Conservation (phyloP, 2,888 invertebrate species). For the Steinernema scapterisci region DNA sequence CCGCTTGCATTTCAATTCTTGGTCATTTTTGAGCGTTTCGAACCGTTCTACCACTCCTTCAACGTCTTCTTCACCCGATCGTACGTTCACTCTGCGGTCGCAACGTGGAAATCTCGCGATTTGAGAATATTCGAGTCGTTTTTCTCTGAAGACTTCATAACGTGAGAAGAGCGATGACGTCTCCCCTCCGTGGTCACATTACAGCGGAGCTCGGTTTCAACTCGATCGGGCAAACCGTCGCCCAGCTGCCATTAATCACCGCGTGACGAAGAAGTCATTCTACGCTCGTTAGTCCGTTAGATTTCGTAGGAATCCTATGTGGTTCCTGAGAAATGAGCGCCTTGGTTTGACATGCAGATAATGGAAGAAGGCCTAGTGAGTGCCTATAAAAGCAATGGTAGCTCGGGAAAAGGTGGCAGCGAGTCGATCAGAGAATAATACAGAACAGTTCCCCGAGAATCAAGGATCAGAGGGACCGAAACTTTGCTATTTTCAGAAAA, state of each 20-base stretch:
- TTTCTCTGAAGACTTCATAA: slow-evolving; percentile 28
- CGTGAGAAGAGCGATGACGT: slow-evolving; percentile 29
- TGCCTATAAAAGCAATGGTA: too few species aligned
- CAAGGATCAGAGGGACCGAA: too few species aligned
- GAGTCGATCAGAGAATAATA: too few species aligned
- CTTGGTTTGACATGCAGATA: neutral
- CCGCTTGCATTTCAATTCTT: neutral
- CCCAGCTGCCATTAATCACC: slow-evolving; percentile 14
- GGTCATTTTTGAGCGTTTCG: neutral
- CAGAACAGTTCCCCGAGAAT: too few species aligned
- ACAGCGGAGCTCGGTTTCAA: slow-evolving; percentile 10
- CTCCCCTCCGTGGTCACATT: slow-evolving; percentile 19
- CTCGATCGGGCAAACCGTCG: slow-evolving; percentile 5
- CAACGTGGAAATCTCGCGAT: neutral
- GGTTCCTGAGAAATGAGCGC: neutral
- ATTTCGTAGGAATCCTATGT: neutral
- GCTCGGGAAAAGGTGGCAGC: too few species aligned
- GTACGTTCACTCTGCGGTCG: neutral
- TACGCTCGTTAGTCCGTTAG: slow-evolving; percentile 16
- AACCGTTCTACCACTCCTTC: neutral
- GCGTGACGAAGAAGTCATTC: neutral
- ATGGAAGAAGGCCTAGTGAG: too few species aligned
- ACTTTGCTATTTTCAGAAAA: too few species aligned
- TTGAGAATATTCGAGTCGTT: neutral
- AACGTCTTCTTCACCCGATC: neutral